Percentiles rank a stretch among this genome's conserved stretches.
Conservation (phyloP, 1,140 invertebrate genomes). For the Mamestra configurata region DNA sequence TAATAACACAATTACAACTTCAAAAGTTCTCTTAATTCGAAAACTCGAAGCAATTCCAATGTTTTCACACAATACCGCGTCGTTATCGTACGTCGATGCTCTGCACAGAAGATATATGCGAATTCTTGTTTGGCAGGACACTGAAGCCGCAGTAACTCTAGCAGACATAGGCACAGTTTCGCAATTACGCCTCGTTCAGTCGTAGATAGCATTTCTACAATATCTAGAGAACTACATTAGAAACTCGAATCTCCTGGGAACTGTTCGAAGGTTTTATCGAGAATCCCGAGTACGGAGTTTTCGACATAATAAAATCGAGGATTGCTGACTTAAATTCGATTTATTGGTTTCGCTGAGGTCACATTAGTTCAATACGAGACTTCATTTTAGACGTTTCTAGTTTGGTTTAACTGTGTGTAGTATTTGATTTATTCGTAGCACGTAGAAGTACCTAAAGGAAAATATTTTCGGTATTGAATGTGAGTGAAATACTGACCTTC, state of each 20-base stretch:
- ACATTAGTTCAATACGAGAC: background rate
- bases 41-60: background rate
- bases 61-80: background rate
- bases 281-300: background rate
- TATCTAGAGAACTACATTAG: conserved; percentile 24
- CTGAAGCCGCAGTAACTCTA: background rate
- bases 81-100: background rate
- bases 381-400: background rate
- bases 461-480: conserved; percentile 1
- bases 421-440: background rate
- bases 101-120: background rate
- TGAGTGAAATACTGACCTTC: background rate
- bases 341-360: conserved; percentile 8
- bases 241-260: background rate
- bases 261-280: background rate
- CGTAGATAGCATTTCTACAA: conserved; percentile 4
- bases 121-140: conserved; percentile 22
- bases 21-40: background rate
- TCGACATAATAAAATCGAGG: conserved; percentile 25
- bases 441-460: background rate
- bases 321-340: conserved; percentile 25
- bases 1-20: background rate
- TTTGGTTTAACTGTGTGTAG: background rate
- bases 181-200: conserved; percentile 21
- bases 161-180: conserved; percentile 5